These are phyloP conservation scores for Accipiter virgatus DNA, from an alignment of 2,113 vertebrate genomes.

Conservation along the genomic window DNA sequence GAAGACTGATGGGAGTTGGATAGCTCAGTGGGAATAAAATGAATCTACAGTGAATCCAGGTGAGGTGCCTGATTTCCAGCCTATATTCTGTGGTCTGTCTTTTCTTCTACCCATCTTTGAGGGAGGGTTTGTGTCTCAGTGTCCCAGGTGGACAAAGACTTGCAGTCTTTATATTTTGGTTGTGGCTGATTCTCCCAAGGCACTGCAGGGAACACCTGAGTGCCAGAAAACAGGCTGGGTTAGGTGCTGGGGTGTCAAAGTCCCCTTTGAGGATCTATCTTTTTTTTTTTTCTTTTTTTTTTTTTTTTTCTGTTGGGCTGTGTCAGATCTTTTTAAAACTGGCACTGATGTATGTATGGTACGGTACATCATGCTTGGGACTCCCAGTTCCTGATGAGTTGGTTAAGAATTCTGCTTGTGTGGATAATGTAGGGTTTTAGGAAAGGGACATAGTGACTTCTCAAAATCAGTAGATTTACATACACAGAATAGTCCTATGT, in stretches of 20 bases:
- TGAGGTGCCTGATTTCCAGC: not conserved
- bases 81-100: not conserved
- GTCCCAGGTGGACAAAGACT: not conserved
- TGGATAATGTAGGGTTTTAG: not conserved
- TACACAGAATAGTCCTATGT: not conserved
- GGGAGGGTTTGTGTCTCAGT: not conserved
- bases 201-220: not conserved
- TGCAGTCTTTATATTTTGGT: rapidly evolving
- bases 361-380: not conserved
- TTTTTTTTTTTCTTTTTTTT: no score
- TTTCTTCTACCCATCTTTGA: not conserved
- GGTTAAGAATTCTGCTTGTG: not conserved
- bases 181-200: not conserved
- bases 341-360: rapidly evolving
- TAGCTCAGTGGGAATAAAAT: not conserved
- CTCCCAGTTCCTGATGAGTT: not conserved
- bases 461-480: not conserved
- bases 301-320: not conserved
- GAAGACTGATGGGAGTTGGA: not conserved
- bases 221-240: not conserved
- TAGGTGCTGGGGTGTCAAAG: not conserved
- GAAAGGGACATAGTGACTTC: not conserved
- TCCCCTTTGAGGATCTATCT: not conserved
- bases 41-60: not conserved
- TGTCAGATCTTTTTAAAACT: not conserved